Conservation (phyloP, 2,797 vertebrate genomes). For the Bradypus variegatus region DNA sequence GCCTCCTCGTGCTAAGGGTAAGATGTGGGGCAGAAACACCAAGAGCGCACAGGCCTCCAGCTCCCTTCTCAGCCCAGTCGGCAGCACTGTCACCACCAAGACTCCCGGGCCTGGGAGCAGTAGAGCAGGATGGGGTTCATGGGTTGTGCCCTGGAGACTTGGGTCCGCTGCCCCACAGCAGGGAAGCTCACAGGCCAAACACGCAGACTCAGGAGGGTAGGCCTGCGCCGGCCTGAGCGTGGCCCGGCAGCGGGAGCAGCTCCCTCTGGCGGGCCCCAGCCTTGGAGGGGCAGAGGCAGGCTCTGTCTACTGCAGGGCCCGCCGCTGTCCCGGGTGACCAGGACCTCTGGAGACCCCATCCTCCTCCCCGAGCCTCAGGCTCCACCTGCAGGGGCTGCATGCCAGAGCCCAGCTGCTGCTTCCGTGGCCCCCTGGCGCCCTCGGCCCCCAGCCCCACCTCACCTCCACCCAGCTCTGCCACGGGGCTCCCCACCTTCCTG, state of each 20-base stretch:
- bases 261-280: not conserved
- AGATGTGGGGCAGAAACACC: not conserved
- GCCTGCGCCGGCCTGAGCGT: not conserved
- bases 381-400: not conserved
- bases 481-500: not conserved
- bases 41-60: accelerated
- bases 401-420: not conserved
- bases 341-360: not conserved
- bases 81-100: not conserved
- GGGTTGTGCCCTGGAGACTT: not conserved
- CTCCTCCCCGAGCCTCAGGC: not conserved
- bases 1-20: not conserved
- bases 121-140: accelerated
- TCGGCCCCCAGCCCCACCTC: not conserved
- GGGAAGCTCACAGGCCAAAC: not conserved
- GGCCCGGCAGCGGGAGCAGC: not conserved
- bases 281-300: not conserved
- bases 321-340: not conserved
- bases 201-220: not conserved
- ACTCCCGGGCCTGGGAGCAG: not conserved
- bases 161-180: not conserved
- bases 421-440: not conserved
- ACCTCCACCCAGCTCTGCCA: not conserved
- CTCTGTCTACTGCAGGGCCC: not conserved
- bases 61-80: not conserved